A percentile compares a stretch with the other conserved stretches of the same genome.
Conservation (phyloP, 2,888 invertebrate species). For the Chaetogeoica ovagalla region DNA sequence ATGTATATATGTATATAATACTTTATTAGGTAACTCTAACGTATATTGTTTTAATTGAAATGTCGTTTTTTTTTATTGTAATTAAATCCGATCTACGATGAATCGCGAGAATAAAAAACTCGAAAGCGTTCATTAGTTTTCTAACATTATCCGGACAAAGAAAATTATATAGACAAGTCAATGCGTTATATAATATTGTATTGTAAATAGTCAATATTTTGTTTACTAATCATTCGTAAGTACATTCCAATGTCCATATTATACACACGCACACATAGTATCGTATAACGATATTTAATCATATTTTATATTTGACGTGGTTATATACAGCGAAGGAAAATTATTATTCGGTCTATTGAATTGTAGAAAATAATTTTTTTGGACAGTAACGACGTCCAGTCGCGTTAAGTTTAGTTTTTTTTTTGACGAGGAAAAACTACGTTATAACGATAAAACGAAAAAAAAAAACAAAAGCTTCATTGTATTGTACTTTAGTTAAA, state of each 20-base stretch:
- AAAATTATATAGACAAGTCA: neutral
- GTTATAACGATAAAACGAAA: too few relatives aligned
- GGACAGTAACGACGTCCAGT: neutral
- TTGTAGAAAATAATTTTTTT: constrained; percentile 3
- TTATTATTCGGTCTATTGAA: constrained; percentile 16
- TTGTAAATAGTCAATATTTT: neutral
- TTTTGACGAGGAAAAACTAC: constrained; percentile 6
- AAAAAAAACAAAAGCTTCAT: neutral
- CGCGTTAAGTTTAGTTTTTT: neutral
- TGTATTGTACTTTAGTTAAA: too few relatives aligned
- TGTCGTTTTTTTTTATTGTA: too few relatives aligned
- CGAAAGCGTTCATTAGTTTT: too few relatives aligned
- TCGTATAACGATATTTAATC: constrained; percentile 29
- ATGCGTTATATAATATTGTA: too few relatives aligned
- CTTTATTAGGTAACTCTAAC: too few relatives aligned
- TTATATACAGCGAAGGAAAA: too few relatives aligned
- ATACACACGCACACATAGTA: neutral
- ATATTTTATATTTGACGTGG: neutral
- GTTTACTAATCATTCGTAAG: neutral
- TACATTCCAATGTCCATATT: neutral
- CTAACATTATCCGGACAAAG: too few relatives aligned
- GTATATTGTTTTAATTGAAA: too few relatives aligned
- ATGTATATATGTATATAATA: too few relatives aligned
- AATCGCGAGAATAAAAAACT: too few relatives aligned
- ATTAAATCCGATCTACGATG: too few relatives aligned